Percentiles rank a stretch among this genome's conserved stretches.
These are phyloP conservation scores for Neodiprion fabricii DNA, from an alignment of 1,140 invertebrate genomes.

Conservation along the genomic window DNA sequence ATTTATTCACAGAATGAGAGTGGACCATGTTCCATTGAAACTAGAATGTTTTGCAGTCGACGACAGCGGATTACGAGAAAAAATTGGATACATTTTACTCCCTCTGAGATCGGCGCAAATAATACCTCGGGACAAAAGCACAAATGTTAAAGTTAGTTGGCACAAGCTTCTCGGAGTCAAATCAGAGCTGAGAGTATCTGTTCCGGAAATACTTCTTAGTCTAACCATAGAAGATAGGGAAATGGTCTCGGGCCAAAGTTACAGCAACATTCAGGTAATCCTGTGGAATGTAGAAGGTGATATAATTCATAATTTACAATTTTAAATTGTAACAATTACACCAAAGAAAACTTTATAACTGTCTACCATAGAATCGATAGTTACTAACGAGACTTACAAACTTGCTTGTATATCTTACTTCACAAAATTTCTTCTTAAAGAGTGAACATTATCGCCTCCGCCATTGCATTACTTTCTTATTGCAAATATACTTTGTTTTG, in stretches of 20 bases:
- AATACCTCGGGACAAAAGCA: slow-evolving; percentile 39
- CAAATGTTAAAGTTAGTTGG: slow-evolving; percentile 53
- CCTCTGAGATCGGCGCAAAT: slow-evolving; percentile 61
- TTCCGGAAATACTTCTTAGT: slow-evolving; percentile 60
- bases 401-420: neutral
- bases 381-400: neutral
- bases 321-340: neutral
- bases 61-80: slow-evolving; percentile 50
- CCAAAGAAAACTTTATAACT: neutral
- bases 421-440: neutral
- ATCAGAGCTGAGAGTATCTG: slow-evolving; percentile 53
- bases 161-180: slow-evolving; percentile 59
- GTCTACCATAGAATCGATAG: neutral
- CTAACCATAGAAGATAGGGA: slow-evolving; percentile 57
- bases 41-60: slow-evolving; percentile 61
- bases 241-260: neutral
- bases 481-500: slow-evolving; percentile 18
- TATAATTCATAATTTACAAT: neutral
- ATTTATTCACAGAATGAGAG: slow-evolving; percentile 52
- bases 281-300: neutral
- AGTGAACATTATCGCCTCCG: neutral
- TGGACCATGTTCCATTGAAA: slow-evolving; percentile 59
- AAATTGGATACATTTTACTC: slow-evolving; percentile 60
- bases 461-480: neutral
- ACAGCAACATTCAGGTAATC: slow-evolving; percentile 19